Conservation (phyloP, 2,797 vertebrate species). For the Moxostoma hubbsi region DNA sequence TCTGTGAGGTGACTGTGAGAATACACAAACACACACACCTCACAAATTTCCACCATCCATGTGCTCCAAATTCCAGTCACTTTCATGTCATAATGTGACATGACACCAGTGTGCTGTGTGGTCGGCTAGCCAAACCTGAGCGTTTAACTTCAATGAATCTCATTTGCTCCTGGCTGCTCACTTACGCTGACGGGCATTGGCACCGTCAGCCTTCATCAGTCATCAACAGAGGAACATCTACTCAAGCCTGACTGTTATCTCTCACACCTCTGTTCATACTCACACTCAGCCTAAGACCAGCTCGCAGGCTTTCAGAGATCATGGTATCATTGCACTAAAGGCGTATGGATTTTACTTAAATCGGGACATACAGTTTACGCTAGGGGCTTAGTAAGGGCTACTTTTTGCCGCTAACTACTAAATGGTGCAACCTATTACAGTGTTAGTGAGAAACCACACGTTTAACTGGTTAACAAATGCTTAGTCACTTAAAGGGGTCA, state of each 20-base stretch:
- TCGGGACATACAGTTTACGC: too few species aligned
- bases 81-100: conserved; percentile 80
- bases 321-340: too few species aligned
- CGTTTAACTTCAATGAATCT: conserved; percentile 84
- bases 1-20: conserved; percentile 4
- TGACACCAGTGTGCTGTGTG: conserved; percentile 76
- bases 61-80: conserved; percentile 59
- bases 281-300: conserved; percentile 53
- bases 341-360: too few species aligned
- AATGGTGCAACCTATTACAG: too few species aligned
- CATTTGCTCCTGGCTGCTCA: conserved; percentile 75
- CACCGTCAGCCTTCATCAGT: conserved; percentile 75
- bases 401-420: too few species aligned
- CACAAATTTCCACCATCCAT: not conserved
- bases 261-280: conserved; percentile 48
- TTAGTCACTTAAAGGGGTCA: too few species aligned
- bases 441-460: too few species aligned
- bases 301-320: not conserved
- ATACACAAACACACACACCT: too few species aligned
- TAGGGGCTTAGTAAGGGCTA: too few species aligned
- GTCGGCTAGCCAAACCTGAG: conserved; percentile 69
- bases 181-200: conserved; percentile 24
- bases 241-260: conserved; percentile 33
- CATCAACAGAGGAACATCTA: conserved; percentile 72
- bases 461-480: too few species aligned